phyloP scores from a whole-genome alignment of 2,113 vertebrate species.

The Danionella cerebrum region DNA sequence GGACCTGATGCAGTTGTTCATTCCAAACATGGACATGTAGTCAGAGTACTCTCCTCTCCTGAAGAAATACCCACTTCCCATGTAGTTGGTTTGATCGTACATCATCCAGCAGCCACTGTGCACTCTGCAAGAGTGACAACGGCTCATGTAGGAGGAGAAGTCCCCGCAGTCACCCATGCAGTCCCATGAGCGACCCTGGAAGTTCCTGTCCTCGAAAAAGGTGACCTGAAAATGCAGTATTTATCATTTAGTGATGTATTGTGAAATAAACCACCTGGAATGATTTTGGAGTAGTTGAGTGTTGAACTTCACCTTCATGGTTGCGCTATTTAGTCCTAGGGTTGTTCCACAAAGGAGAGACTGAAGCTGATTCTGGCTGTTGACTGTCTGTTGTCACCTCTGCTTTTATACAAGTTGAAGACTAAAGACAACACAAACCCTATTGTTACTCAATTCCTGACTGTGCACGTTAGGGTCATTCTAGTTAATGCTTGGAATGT shows the following conservation, averaged over 20 bases:
- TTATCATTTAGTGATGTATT: neutral
- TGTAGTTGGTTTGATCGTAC: constrained; percentile 37
- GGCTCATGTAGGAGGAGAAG: constrained; percentile 36
- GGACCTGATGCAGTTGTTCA: constrained; percentile 46
- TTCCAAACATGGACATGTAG: constrained; percentile 38
- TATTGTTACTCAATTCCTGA: constrained; percentile 28
- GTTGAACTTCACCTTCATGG: too few species aligned
- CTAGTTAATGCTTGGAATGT: too few species aligned
- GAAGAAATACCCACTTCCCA: constrained; percentile 41
- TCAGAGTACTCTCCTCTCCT: constrained; percentile 39
- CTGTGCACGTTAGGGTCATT: neutral
- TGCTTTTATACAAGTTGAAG: constrained; percentile 32
- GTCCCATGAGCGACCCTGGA: constrained; percentile 55
- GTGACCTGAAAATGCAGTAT: constrained; percentile 40
- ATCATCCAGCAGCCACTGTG: constrained; percentile 44
- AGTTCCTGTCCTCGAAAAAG: constrained; percentile 60
- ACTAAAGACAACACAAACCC: neutral
- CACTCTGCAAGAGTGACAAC: constrained; percentile 40
- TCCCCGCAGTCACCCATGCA: constrained; percentile 56
- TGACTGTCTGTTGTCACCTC: neutral
- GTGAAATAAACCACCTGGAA: too few species aligned
- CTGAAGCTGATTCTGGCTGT: constrained; percentile 7
- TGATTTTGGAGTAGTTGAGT: too few species aligned
- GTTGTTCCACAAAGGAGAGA: neutral
- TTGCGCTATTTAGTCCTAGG: too few species aligned